Percentiles rank a stretch among this genome's conserved stretches.
Evolutionary conservation across 2,888 invertebrate species (phyloP).

Genomic region (Lomographa bimaculata): DNA sequence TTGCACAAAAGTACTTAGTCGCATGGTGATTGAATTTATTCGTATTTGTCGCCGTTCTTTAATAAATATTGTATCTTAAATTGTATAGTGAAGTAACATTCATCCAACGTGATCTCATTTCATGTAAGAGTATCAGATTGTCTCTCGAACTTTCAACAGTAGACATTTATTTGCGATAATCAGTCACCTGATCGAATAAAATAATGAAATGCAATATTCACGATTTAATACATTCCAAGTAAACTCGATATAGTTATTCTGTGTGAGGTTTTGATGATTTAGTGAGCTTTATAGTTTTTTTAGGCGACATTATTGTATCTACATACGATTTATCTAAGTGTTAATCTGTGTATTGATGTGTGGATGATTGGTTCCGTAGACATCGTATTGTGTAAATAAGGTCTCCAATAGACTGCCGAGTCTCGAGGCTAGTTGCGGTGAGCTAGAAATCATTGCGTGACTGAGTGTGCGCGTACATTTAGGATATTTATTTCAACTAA

Average conservation of each 20-base stretch:
- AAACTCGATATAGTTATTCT: conserved; percentile 59
- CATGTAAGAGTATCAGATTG: conserved; percentile 60
- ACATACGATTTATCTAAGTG: conserved; percentile 62
- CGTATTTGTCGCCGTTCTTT: conserved; percentile 49
- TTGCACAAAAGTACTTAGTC: conserved; percentile 82
- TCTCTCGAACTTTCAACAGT: conserved; percentile 49
- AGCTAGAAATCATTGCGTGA: conserved; percentile 61
- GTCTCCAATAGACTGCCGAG: conserved; percentile 49
- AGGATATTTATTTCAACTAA: conserved; percentile 77
- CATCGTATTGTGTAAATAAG: conserved; percentile 64
- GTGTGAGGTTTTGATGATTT: conserved; percentile 68
- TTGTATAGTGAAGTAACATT: conserved; percentile 55
- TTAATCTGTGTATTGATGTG: conserved; percentile 62
- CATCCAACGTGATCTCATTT: conserved; percentile 76
- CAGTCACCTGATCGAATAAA: conserved; percentile 43
- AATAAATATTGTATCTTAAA: conserved; percentile 54
- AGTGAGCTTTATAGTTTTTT: conserved; percentile 71
- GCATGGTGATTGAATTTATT: conserved; percentile 53
- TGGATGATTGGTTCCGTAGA: conserved; percentile 62
- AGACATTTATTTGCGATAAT: conserved; percentile 51
- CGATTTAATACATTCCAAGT: conserved; percentile 73
- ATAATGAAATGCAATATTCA: conserved; percentile 55
- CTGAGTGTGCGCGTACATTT: conserved; percentile 67
- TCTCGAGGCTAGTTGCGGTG: conserved; percentile 48
- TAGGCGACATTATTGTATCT: conserved; percentile 57